Base-by-base conservation (phyloP, 2,113 vertebrate species). In the Argyrosomus japonicus region DNA sequence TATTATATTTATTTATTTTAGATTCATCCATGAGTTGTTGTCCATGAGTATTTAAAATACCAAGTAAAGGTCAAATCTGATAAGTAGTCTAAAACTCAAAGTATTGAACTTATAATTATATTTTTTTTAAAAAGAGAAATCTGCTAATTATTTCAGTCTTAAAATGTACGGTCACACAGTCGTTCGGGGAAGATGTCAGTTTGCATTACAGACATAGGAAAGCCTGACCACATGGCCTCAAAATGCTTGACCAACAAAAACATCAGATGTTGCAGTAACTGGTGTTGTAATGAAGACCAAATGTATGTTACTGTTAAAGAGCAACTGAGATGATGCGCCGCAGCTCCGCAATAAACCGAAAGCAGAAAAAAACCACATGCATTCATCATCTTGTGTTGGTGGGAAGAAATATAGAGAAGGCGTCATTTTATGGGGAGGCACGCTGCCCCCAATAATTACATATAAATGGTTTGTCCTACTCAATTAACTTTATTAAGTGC, bases 401-500 rank as follows among this genome's bases (percentile, higher is more conserved):
- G 14, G 10, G 5, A 58, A 58, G 29, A 72, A 85, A 53, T 70
- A 19, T 10, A 29, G n/a, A 62, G 8, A 36, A 1, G 36, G 5
- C 0, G 3, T 21, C 5, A 56, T 40, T 79, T 74, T 63, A 69
- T 69, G 57, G 27, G 27, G 29, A 50, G 13, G 50, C 25, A 25
- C 12, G 67, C 72, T 5, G 3, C 27, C 36, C 61, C 60, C 54
- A 72, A 36, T 68, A 53, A 85, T 61, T 61, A 50, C 36, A 61
- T 14, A 61, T 75, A 64, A 64, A 69, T 57, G 21, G 69, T 48
- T 62, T 36, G 13, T 51, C 60, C 23, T 50, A 43, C 45, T 71
- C 58, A 71, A 60, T 76, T 71, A 68, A 67, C 54, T 78, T 18
- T 11, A 60, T 58, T 18, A 60, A 60, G 5, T 43, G 29, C 23